These are phyloP conservation scores for Norana najaformis DNA, from an alignment of 2,888 invertebrate species.

Conservation along the genomic window DNA sequence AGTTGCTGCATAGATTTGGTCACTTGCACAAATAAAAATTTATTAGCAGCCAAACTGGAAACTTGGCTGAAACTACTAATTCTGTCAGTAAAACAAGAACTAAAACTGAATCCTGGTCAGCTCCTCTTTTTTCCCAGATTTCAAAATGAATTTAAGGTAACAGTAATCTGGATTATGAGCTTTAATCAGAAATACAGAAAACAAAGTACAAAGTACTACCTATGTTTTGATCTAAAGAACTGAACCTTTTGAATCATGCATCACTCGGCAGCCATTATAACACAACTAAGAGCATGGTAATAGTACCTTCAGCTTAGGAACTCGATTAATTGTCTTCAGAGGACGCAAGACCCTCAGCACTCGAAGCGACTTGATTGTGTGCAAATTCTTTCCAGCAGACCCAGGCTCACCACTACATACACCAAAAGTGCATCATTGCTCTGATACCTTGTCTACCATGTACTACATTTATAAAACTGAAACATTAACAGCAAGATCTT, in stretches of 20 bases:
- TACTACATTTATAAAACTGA: background rate
- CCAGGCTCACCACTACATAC: constrained; percentile 24
- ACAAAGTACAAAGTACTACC: background rate
- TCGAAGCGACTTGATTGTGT: constrained; percentile 98
- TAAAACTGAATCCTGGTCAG: background rate
- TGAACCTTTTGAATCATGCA: background rate
- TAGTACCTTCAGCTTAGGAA: constrained; percentile 83
- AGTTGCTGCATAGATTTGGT: too few relatives aligned
- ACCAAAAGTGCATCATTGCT: background rate
- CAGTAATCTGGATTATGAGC: background rate
- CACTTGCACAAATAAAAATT: too few relatives aligned
- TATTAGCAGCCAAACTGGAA: too few relatives aligned
- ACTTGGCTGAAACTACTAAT: too few relatives aligned
- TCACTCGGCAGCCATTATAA: background rate
- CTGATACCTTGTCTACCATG: background rate
- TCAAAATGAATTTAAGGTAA: background rate
- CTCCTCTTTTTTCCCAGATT: background rate
- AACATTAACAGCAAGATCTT: background rate
- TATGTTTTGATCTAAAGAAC: background rate
- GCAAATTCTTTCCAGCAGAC: constrained; percentile 74
- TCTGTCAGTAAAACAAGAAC: background rate
- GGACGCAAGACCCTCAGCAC: constrained; percentile 98
- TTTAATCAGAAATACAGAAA: background rate
- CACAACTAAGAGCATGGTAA: background rate
- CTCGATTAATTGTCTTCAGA: constrained; percentile 99